phyloP scores from a whole-genome alignment of 2,888 invertebrate species.

The Drosophila parthenogenetica region DNA sequence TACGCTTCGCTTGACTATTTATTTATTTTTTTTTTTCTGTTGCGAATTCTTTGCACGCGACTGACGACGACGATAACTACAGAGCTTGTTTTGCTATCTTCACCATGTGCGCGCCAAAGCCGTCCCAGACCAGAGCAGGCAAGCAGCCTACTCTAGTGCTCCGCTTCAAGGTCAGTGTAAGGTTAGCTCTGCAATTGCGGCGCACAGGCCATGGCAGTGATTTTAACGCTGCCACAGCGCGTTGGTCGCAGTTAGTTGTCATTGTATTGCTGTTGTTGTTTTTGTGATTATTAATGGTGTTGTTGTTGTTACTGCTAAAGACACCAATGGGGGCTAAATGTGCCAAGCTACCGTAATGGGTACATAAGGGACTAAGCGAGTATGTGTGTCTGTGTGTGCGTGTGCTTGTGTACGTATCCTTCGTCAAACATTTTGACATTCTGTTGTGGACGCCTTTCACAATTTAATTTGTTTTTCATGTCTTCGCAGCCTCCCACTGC shows the following conservation, averaged over 20 bases:
- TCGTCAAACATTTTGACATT: constrained; percentile 58
- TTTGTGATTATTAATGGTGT: constrained; percentile 12
- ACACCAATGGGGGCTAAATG: constrained; percentile 27
- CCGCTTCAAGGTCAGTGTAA: constrained; percentile 77
- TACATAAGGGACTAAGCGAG: constrained; percentile 8
- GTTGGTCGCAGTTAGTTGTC: constrained; percentile 53
- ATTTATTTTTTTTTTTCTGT: constrained; percentile 31
- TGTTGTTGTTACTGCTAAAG: constrained; percentile 24
- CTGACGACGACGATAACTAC: constrained; percentile 41
- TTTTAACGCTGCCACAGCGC: constrained; percentile 55
- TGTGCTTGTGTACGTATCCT: constrained; percentile 41
- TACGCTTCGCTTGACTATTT: constrained; percentile 58
- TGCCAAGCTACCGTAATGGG: constrained; percentile 38
- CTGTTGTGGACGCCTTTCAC: constrained; percentile 37
- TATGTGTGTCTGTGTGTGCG: constrained; percentile 11
- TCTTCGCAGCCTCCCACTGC: constrained; percentile 49
- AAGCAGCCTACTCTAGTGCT: constrained; percentile 62
- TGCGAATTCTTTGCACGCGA: constrained; percentile 56
- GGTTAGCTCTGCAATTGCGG: constrained; percentile 72
- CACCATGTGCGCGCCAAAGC: constrained; percentile 55
- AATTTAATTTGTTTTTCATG: constrained; percentile 51
- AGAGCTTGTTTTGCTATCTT: constrained; percentile 75
- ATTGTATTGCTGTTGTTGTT: constrained; percentile 36
- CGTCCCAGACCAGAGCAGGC: constrained; percentile 38
- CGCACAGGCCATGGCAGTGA: constrained; percentile 72